Base-by-base conservation (phyloP, 2,113 vertebrate species). In the Malurus cyaneus region DNA sequence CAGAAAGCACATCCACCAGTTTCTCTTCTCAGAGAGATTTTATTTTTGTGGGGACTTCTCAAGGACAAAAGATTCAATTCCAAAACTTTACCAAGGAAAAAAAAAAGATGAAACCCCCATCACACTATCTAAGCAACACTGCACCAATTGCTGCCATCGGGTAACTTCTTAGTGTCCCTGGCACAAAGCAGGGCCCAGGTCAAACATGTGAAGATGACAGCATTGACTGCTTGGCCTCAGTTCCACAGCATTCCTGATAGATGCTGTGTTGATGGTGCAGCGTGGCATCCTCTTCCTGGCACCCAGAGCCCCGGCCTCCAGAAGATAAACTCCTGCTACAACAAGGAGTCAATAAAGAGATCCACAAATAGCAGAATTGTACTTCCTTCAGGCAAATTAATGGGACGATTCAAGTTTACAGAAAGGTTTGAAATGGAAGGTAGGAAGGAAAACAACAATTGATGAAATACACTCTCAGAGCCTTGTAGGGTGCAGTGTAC, bases 11-110 rank as follows among this genome's bases (percentile, higher is more conserved):
- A 78, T 88, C 74, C 42, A 95, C 65, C 4, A 15, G 56, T 80
- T 96, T 92, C 81, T 93, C 70, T 73, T 93, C 88, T 80, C 72
- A 25, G 36, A 84, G 64, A 77, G 44, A 67, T 80, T 90, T 93
- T 88, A 80, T 79, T 89, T 92, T 92, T 88, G 82, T 77, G 52
- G 23, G 28, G 74, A 86, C 64, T 94, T 88, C 70, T 88, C 92
- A 97, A 96, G 92, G 93, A 94, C 87, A 95, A 82, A 92, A 23
- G 25, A 65, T 86, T 92, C 15, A 59, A 93, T 80, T 89, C 70
- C 52, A 56, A 74, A 86, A 73, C 44, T 79, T 73, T 11, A 77
- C 18, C 10, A 57, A 49, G 7, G 36, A 67, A 82, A 25, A 36
- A 18, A 16, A 26, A 3, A 71, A 17, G 24, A 76, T 24, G 1